Percentiles rank a stretch among this genome's conserved stretches.
These are phyloP conservation scores for Chaetophractus vellerosus DNA, from an alignment of 2,797 vertebrate genomes.

Conservation along the genomic window DNA sequence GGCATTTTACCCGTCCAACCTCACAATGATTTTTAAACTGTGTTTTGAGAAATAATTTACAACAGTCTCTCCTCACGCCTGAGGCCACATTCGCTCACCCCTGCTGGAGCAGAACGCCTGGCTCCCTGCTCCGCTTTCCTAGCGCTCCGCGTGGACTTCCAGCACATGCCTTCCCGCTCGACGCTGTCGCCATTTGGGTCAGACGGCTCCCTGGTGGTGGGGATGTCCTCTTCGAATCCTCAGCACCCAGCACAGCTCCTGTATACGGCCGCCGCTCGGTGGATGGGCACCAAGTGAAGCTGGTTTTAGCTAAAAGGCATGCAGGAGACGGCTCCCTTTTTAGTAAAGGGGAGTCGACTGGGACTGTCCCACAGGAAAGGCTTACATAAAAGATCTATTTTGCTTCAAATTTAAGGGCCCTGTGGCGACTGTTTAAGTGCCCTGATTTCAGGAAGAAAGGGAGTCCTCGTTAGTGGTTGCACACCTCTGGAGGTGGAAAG, in stretches of 20 bases:
- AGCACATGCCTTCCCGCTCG: neutral
- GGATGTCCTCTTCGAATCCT: too few relatives aligned
- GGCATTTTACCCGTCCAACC: neutral
- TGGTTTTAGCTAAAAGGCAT: neutral
- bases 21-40: neutral
- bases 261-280: neutral
- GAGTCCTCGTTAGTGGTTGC: neutral
- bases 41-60: neutral
- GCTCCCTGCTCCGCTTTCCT: neutral
- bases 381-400: neutral
- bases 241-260: neutral
- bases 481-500: neutral
- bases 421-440: neutral
- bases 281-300: neutral
- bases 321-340: neutral
- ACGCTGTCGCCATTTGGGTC: neutral
- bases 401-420: neutral
- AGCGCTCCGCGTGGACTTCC: neutral
- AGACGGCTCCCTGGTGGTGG: too few relatives aligned
- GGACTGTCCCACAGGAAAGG: neutral
- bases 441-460: neutral
- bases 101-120: too few relatives aligned
- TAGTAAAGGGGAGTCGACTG: neutral
- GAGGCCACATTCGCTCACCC: too few relatives aligned
- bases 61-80: neutral